A percentile compares a stretch with the other conserved stretches of the same genome.
Conservation (phyloP, 1,140 invertebrate genomes). For the Ceratosolen solmsi region DNA sequence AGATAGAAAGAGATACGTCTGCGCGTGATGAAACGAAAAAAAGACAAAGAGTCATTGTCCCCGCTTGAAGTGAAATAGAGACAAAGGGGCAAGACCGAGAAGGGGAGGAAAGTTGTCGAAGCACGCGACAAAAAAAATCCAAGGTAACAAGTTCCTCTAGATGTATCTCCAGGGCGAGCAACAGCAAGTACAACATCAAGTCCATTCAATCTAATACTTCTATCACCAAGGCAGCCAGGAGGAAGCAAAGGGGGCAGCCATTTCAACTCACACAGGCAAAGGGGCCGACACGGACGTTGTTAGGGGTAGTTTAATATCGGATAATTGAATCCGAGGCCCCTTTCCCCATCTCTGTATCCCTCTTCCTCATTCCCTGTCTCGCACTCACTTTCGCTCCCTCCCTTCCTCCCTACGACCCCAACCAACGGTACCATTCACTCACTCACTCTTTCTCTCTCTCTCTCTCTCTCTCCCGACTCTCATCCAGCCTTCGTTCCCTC, state of each 20-base stretch:
- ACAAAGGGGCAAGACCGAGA: neutral
- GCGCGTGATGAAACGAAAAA: neutral
- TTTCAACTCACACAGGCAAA: slow-evolving; percentile 67
- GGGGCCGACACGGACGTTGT: slow-evolving; percentile 68
- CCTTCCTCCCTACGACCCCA: too few relatives aligned
- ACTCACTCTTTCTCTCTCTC: too few relatives aligned
- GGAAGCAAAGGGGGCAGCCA: slow-evolving; percentile 62
- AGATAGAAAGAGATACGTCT: neutral
- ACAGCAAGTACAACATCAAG: slow-evolving; percentile 71
- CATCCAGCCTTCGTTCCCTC: too few relatives aligned
- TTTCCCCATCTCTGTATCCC: slow-evolving; percentile 22
- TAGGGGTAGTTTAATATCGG: slow-evolving; percentile 74
- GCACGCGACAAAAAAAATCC: slow-evolving; percentile 24
- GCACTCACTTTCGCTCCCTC: too few relatives aligned
- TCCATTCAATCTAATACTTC: slow-evolving; percentile 74
- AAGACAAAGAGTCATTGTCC: slow-evolving; percentile 6
- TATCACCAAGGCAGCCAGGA: slow-evolving; percentile 50
- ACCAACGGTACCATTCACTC: too few relatives aligned
- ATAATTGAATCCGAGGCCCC: slow-evolving; percentile 73
- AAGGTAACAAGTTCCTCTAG: slow-evolving; percentile 61
- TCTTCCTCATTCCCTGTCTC: slow-evolving; percentile 43
- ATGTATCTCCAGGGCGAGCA: slow-evolving; percentile 63
- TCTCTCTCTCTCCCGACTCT: too few relatives aligned
- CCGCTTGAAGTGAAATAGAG: slow-evolving; percentile 18
- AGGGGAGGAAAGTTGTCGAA: neutral